Percentiles rank a stretch among this genome's conserved stretches.
Evolutionary conservation across 2,797 vertebrate genomes (phyloP).

Genomic region (Labeo calbasu): DNA sequence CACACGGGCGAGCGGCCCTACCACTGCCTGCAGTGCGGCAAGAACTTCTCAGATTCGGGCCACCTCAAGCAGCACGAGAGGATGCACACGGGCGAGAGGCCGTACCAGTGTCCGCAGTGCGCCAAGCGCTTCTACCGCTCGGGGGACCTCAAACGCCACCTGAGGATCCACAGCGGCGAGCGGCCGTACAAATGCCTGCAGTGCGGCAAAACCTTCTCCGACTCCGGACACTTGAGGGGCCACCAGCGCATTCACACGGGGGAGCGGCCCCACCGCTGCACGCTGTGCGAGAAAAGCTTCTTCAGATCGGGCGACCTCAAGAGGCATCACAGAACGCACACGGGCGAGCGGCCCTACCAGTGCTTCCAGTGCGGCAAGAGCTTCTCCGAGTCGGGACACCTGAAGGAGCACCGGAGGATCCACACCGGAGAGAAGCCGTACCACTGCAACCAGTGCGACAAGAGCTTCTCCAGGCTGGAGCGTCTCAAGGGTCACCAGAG

Average conservation of each 20-base stretch:
- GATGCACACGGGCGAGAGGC: constrained; percentile 60
- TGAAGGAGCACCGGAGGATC: constrained; percentile 59
- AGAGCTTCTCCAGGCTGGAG: constrained; percentile 61
- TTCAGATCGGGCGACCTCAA: constrained; percentile 55
- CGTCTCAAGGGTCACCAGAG: constrained; percentile 62
- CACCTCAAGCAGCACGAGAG: constrained; percentile 62
- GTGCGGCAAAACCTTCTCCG: constrained; percentile 58
- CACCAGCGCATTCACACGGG: constrained; percentile 62
- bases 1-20: constrained; percentile 59
- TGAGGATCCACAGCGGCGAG: constrained; percentile 59
- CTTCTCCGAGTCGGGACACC: constrained; percentile 60
- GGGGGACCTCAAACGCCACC: constrained; percentile 55
- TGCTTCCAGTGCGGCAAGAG: constrained; percentile 62
- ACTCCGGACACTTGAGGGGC: constrained; percentile 59
- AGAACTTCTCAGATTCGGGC: constrained; percentile 58
- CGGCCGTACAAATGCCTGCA: constrained; percentile 60
- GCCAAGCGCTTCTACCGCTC: constrained; percentile 61
- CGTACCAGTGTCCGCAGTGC: constrained; percentile 59
- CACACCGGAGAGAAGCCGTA: constrained; percentile 62
- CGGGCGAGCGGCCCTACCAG: constrained; percentile 59
- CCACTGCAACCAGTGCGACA: constrained; percentile 61
- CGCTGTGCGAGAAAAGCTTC: constrained; percentile 62
- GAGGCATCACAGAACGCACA: constrained; percentile 59
- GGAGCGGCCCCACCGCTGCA: constrained; percentile 57
- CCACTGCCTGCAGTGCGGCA: constrained; percentile 59